Percentiles rank a stretch among this genome's conserved stretches.
Evolutionary conservation across 53 echinoderm and acorn worm genomes (phyloP).

Genomic region (Zoroaster sp.): DNA sequence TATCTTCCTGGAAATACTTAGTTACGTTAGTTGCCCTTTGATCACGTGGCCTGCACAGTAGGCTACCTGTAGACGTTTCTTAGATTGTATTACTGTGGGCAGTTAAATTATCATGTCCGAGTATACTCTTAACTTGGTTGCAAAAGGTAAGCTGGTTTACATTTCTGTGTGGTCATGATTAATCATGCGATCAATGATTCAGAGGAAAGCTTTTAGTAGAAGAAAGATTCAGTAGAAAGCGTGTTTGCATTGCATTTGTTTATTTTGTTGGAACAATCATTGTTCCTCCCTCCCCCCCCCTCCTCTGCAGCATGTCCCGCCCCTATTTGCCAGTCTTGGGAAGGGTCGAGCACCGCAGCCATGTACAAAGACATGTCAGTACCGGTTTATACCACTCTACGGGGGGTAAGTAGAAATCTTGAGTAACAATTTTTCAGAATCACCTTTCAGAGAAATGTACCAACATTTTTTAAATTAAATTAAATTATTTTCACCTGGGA

Average conservation of each 20-base stretch:
- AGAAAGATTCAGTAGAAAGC: too few relatives aligned
- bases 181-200: too few relatives aligned
- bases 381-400: conserved; percentile 92
- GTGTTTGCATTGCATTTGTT: too few relatives aligned
- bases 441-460: background rate
- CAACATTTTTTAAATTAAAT: too few relatives aligned
- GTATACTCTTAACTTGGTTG: background rate
- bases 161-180: too few relatives aligned
- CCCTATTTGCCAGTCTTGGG: conserved; percentile 72
- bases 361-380: conserved; percentile 94
- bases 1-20: conserved; percentile 31
- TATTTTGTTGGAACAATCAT: too few relatives aligned
- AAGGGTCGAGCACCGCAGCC: conserved; percentile 58
- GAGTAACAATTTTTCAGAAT: background rate
- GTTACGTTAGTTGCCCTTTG: conserved; percentile 16
- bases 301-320: conserved; percentile 38
- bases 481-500: background rate
- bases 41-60: background rate
- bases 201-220: too few relatives aligned
- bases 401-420: conserved; percentile 81
- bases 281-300: too few relatives aligned
- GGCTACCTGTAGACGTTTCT: background rate
- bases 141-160: background rate
- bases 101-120: background rate
- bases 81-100: background rate